Evolutionary conservation across 2,113 vertebrate genomes (phyloP), one percentile per base, ranked within the genome.

Genomic region (Aramus guarauna): DNA sequence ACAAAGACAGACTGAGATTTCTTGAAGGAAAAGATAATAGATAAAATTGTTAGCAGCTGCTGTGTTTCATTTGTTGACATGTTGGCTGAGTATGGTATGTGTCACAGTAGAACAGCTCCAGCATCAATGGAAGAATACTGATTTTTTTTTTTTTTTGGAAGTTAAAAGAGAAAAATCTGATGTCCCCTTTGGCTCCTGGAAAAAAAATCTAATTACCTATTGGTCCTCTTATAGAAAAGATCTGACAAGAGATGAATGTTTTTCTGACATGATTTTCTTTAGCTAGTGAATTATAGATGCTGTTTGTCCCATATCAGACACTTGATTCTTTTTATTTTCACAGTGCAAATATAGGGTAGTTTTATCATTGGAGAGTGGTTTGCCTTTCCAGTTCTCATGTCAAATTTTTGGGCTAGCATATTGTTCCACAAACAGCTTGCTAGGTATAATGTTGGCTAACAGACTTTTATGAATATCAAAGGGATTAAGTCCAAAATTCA

Each of bases 11-110:
- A 36, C 12, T 88, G 71, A 93, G 52, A 80, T 86, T 91, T 91
- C 64, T 52, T 92, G 79, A 77, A 91, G 79, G 60, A 72, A 91
- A 82, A 89, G 23, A 63, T 77, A 91, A 18, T 37, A 64, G 24
- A 50, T 37, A 58, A 71, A 93, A 92, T 86, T 64, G 36, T 77
- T 63, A 79, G 10, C 90, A 96, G 88, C 83, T 95, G 90, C 56
- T 89, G 30, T 77, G 63, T 86, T 92, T 56, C 19, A 13, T 88
- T 95, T 84, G 43, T 91, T 94, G 85, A 72, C 4, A 2, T 5
- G 8, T 52, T 80, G 60, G 23, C 59, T 64, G 73, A 63, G 30
- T 77, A 17, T 52, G 75, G 21, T 58, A 29, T 0, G 0, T 92
- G 50, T 63, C 79, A 84, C 1, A 2, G 43, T n/a, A 86, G 64